A percentile compares a stretch with the other conserved stretches of the same genome.
These are phyloP conservation scores for Suncus etruscus DNA, from an alignment of 2,113 vertebrate genomes.

Conservation along the genomic window DNA sequence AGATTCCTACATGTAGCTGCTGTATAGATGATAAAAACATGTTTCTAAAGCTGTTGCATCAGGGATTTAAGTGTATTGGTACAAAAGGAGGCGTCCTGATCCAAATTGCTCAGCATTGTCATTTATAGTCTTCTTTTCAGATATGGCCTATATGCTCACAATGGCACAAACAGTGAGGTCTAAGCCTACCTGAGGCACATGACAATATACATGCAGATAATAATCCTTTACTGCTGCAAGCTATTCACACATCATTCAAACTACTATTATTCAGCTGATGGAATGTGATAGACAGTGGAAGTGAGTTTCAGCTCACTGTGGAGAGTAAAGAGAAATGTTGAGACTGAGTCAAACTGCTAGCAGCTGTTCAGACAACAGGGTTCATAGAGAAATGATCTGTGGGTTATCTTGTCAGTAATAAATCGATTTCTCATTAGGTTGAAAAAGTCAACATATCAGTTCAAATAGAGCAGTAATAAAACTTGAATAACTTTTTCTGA, in stretches of 20 bases:
- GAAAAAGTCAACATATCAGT: constrained; percentile 15
- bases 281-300: neutral
- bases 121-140: constrained; percentile 46
- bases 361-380: constrained; percentile 6
- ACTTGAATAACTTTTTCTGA: constrained; percentile 31
- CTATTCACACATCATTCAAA: constrained; percentile 46
- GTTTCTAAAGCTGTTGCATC: neutral
- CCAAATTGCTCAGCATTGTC: constrained; percentile 12
- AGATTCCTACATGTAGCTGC: constrained; percentile 52
- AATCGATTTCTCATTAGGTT: constrained; percentile 52
- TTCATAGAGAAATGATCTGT: constrained; percentile 44
- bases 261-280: neutral
- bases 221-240: neutral
- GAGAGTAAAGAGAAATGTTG: constrained; percentile 20
- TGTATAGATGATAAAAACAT: constrained; percentile 1
- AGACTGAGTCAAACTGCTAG: constrained; percentile 34
- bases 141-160: neutral
- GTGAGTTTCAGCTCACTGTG: neutral
- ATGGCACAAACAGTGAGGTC: neutral
- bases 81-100: constrained; percentile 17
- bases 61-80: constrained; percentile 45
- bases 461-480: constrained; percentile 1
- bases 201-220: constrained; percentile 4
- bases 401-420: neutral
- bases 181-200: neutral